Evolutionary conservation across 2,113 vertebrate species (phyloP), one percentile per base, ranked within the genome.

Genomic region (Bubo bubo): DNA sequence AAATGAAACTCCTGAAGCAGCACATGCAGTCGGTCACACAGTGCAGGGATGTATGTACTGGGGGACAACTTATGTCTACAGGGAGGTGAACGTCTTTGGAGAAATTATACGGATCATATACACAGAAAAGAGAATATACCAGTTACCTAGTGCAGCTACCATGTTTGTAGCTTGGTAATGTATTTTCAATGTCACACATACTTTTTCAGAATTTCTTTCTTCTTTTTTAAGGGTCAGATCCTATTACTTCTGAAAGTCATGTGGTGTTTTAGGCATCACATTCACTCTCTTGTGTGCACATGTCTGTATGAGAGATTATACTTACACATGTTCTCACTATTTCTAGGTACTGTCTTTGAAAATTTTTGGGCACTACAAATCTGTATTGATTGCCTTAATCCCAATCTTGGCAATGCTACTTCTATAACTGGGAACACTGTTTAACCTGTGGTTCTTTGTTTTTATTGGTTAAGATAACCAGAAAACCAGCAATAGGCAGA

Each of bases 11-110:
- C 37, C 60, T 58, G 64, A 49, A 62, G 73, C 64, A 62, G 64
- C 28, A 27, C 18, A 27, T 0, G 0, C 1, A 4, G 35, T 23
- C 0, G 1, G 26, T 70, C 1, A 2, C 23, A 35, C 26, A 39
- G 59, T 2, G 1, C 45, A 56, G 39, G 4, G 10, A 2, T 27
- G 26, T 26, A 2, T 53, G 18, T 14, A 49, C 39, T 23, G 37
- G 43, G 23, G 17, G 62, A 6, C 10, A 50, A 22, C 24, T 77
- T 27, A 16, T 0, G 4, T 19, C 5, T 5, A 2, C 8, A 27
- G 53, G 10, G 23, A 70, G 27, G 10, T 52, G 47, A 47, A 3
- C 62, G n/a, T 72, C 17, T 59, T 80, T 75, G 53, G n/a, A 74
- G 71, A 67, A 34, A 26, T 19, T 68, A 2, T 18, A 6, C 11